phyloP scores from a whole-genome alignment of 2,113 vertebrate genomes.

The Pygoscelis antarcticus region DNA sequence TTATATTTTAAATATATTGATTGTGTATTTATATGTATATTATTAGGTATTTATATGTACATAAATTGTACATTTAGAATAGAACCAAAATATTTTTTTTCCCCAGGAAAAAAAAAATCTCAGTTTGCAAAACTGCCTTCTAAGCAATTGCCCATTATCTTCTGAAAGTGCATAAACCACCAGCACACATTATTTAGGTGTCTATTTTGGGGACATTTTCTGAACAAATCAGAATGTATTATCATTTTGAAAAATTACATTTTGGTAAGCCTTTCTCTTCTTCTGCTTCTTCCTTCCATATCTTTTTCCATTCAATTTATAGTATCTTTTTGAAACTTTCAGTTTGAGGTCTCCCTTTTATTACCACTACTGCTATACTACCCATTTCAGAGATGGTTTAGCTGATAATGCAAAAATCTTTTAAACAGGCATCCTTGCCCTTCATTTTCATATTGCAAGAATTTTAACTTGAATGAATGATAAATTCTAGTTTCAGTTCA shows the following conservation, averaged over 20 bases:
- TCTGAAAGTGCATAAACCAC: not conserved
- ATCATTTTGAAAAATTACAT: not conserved
- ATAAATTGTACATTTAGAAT: not conserved
- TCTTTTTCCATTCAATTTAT: not conserved
- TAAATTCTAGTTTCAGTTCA: not conserved
- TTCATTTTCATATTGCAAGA: not conserved
- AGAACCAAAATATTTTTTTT: not conserved
- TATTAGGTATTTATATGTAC: not conserved
- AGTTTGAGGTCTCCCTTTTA: not conserved
- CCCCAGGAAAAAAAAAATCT: fast-evolving
- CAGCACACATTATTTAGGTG: not conserved
- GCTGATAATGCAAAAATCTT: not conserved
- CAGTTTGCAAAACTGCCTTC: not conserved
- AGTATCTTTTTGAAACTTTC: not conserved
- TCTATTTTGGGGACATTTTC: not conserved
- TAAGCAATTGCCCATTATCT: not conserved
- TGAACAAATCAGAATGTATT: not conserved
- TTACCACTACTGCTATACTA: not conserved
- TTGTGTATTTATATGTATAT: not conserved
- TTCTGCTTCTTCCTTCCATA: not conserved
- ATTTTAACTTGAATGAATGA: not conserved
- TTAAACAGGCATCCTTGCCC: not conserved
- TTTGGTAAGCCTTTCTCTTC: not conserved
- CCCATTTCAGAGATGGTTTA: not conserved
- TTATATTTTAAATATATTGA: not conserved